Evolutionary conservation across 2,113 vertebrate species (phyloP).

Genomic region (Isichthys henryi): DNA sequence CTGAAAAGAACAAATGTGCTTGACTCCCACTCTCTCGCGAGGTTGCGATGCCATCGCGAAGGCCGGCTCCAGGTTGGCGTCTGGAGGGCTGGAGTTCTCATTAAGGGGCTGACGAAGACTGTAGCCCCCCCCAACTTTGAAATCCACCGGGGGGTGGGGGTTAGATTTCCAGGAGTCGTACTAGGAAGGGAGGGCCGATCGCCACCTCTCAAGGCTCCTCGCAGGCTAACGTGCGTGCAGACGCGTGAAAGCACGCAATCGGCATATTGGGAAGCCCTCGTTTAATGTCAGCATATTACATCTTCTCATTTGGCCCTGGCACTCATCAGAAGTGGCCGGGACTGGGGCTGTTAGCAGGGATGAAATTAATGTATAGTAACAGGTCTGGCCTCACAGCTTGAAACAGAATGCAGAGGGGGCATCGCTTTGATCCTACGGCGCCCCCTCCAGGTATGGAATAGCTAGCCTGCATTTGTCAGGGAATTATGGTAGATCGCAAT

Average conservation of each 20-base stretch:
- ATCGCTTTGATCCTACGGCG: background rate
- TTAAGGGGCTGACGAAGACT: background rate
- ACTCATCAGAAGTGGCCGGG: background rate
- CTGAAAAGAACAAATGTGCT: slow-evolving; percentile 5
- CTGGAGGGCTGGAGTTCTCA: background rate
- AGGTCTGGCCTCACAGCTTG: background rate
- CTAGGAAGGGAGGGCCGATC: background rate
- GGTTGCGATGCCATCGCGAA: background rate
- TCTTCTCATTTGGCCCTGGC: background rate
- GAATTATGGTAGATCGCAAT: background rate
- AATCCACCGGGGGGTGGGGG: background rate
- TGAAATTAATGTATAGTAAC: background rate
- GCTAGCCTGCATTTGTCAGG: background rate
- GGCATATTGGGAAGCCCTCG: background rate
- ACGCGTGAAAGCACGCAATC: background rate
- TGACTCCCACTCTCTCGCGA: background rate
- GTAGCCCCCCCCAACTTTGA: background rate
- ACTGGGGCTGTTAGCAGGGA: background rate
- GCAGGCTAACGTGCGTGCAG: too few relatives aligned
- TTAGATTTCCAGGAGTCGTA: background rate
- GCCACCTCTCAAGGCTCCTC: background rate
- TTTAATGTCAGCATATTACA: background rate
- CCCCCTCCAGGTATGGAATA: background rate
- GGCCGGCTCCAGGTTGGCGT: background rate
- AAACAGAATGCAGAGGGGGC: background rate